These are phyloP conservation scores for Dusona sp. DNA, from an alignment of 2,888 invertebrate genomes.

Conservation along the genomic window DNA sequence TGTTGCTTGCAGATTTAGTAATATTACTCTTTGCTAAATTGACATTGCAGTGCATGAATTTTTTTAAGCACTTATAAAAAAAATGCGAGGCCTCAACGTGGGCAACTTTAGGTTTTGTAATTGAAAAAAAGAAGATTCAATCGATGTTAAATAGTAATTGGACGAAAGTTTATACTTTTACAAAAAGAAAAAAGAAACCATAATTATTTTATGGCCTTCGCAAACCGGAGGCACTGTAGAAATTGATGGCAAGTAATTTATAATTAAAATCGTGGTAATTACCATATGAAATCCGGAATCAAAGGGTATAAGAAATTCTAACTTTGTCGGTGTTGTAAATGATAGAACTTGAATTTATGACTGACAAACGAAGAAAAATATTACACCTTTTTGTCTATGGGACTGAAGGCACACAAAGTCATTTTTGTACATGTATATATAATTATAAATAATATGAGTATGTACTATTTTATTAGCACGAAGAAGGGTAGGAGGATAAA, in stretches of 20 bases:
- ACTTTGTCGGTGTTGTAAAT: slow-evolving; percentile 40
- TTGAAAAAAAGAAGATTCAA: too few species aligned
- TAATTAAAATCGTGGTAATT: slow-evolving; percentile 43
- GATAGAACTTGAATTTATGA: not conserved
- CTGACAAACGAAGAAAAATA: not conserved
- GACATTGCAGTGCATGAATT: not conserved
- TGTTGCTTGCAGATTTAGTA: not conserved
- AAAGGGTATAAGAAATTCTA: slow-evolving; percentile 23
- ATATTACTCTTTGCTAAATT: not conserved
- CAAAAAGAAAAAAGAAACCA: not conserved
- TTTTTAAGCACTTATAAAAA: too few species aligned
- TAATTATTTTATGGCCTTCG: not conserved
- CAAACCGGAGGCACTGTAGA: not conserved
- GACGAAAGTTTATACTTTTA: not conserved
- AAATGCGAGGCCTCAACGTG: too few species aligned
- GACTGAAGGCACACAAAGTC: not conserved
- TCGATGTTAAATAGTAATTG: not conserved
- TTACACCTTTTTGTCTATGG: not conserved
- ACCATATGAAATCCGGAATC: slow-evolving; percentile 12
- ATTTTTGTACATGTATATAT: not conserved
- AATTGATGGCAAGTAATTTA: slow-evolving; percentile 29
- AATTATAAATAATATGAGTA: slow-evolving; percentile 9
- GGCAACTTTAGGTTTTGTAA: too few species aligned
- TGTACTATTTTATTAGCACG: slow-evolving; percentile 29
- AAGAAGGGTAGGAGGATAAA: slow-evolving; percentile 39